Percentiles rank a stretch among this genome's conserved stretches.
phyloP scores from a whole-genome alignment of 2,797 vertebrate genomes.

The Lemur catta region DNA sequence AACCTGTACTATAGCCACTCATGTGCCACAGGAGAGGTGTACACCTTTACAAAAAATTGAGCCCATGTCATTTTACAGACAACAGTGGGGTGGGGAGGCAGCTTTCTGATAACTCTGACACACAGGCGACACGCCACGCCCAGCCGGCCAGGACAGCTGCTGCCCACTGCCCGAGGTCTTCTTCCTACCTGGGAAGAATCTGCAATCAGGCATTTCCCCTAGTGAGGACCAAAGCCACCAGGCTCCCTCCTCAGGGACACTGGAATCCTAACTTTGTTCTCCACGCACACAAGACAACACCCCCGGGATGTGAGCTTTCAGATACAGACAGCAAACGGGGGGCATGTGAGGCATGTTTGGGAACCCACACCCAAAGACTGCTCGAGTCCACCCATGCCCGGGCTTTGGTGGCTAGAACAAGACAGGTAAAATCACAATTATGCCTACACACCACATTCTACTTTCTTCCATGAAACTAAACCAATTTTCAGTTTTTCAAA shows the following conservation, averaged over 20 bases:
- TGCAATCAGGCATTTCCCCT: accelerated
- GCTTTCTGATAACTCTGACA: accelerated
- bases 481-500: neutral
- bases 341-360: accelerated
- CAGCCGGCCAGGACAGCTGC: accelerated
- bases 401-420: neutral
- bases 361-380: neutral
- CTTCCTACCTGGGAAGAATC: neutral
- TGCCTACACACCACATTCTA: accelerated
- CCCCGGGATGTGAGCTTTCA: accelerated
- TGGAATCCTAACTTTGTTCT: neutral
- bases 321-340: accelerated
- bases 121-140: accelerated
- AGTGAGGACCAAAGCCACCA: neutral
- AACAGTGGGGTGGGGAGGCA: accelerated
- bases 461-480: neutral
- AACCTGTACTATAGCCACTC: neutral
- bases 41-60: too few species aligned
- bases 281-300: accelerated
- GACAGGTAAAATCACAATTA: neutral
- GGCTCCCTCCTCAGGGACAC: neutral
- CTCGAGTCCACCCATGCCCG: neutral
- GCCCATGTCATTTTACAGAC: accelerated
- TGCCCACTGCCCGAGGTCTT: accelerated
- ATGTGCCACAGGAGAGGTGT: accelerated